phyloP scores from a whole-genome alignment of 2,797 vertebrate genomes.

The Cetoscarus ocellatus region DNA sequence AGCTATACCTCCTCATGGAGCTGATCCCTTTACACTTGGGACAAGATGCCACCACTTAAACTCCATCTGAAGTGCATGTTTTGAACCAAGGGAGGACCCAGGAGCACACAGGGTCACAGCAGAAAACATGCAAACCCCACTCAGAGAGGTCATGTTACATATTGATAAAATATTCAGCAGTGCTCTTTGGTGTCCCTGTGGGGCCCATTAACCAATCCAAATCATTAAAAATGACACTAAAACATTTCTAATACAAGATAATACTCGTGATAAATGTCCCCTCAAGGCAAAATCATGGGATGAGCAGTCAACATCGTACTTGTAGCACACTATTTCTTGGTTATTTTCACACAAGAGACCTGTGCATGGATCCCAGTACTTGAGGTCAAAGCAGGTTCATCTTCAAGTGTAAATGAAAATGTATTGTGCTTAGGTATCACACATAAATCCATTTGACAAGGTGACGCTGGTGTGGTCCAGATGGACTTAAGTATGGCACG shows the following conservation, averaged over 20 bases:
- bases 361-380: too few relatives aligned
- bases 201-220: slow-evolving; percentile 29
- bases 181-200: slow-evolving; percentile 2
- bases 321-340: not conserved
- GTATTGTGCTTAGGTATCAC: too few relatives aligned
- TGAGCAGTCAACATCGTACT: slow-evolving; percentile 8
- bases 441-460: too few relatives aligned
- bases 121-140: slow-evolving; percentile 14
- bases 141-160: slow-evolving; percentile 21
- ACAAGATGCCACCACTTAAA: not conserved
- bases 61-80: not conserved
- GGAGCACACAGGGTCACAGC: not conserved
- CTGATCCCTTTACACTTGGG: not conserved
- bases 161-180: slow-evolving; percentile 67
- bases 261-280: not conserved
- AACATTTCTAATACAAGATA: slow-evolving; percentile 15
- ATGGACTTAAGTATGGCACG: too few relatives aligned
- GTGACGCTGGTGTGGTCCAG: too few relatives aligned
- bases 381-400: too few relatives aligned
- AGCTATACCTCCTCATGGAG: not conserved
- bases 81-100: not conserved
- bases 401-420: too few relatives aligned
- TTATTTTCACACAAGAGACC: too few relatives aligned
- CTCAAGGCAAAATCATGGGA: not conserved
- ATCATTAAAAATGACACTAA: slow-evolving; percentile 39